These are phyloP conservation scores for Eupithecia pulchellata DNA, from an alignment of 2,888 invertebrate species.

Conservation along the genomic window DNA sequence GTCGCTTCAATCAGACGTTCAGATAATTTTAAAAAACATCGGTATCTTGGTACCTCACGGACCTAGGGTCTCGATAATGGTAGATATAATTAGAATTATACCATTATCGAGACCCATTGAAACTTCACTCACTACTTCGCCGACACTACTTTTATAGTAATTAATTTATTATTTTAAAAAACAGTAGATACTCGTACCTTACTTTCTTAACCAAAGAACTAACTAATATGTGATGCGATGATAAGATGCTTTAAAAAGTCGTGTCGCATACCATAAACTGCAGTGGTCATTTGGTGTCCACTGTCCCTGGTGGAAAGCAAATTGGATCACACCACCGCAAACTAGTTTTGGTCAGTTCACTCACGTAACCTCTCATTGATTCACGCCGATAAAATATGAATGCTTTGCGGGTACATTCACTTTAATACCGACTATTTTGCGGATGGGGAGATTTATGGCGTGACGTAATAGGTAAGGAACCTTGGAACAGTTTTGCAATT, in stretches of 20 bases:
- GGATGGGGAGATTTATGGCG: slow-evolving; percentile 12
- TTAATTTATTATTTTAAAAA: too few relatives aligned
- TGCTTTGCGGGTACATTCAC: slow-evolving; percentile 47
- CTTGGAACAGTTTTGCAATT: background rate
- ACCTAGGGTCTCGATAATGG: too few relatives aligned
- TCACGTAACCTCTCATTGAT: slow-evolving; percentile 67
- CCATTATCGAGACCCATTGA: too few relatives aligned
- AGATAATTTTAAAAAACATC: too few relatives aligned
- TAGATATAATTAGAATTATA: too few relatives aligned
- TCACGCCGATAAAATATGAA: slow-evolving; percentile 55
- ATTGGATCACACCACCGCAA: slow-evolving; percentile 66
- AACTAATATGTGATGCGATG: background rate
- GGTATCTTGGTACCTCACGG: too few relatives aligned
- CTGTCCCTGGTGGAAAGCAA: slow-evolving; percentile 52
- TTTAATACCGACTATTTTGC: slow-evolving; percentile 37
- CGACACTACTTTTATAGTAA: too few relatives aligned
- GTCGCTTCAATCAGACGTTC: too few relatives aligned
- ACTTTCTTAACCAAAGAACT: too few relatives aligned
- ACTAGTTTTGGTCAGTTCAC: slow-evolving; percentile 63
- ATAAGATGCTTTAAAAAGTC: background rate
- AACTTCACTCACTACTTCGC: too few relatives aligned
- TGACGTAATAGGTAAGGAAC: slow-evolving; percentile 20
- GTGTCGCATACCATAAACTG: background rate
- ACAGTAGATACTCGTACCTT: too few relatives aligned
- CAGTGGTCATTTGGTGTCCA: slow-evolving; percentile 23